These are phyloP conservation scores for Drosophila picticornis DNA, from an alignment of 2,888 invertebrate genomes.

Conservation along the genomic window DNA sequence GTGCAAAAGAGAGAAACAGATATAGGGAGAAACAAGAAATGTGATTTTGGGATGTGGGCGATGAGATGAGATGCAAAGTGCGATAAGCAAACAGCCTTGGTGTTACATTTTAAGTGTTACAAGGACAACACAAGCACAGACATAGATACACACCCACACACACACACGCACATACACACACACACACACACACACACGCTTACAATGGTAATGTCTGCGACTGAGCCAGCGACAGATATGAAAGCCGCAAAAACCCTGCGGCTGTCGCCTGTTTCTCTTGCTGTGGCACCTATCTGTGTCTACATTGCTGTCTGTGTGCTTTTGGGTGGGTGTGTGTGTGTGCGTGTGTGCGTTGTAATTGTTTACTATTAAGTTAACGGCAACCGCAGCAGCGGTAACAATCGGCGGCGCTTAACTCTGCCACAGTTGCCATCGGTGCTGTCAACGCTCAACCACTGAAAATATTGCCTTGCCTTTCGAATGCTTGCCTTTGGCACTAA, in stretches of 20 bases:
- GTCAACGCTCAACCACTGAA: constrained; percentile 29
- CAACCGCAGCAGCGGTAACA: constrained; percentile 70
- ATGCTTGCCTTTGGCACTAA: constrained; percentile 68
- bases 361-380: constrained; percentile 78
- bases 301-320: constrained; percentile 7
- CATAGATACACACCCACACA: background rate
- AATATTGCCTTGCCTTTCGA: constrained; percentile 45
- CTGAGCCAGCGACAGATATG: constrained; percentile 24
- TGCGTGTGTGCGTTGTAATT: constrained; percentile 59
- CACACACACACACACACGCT: background rate
- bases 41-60: constrained; percentile 20
- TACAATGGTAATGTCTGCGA: constrained; percentile 47
- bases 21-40: constrained; percentile 15
- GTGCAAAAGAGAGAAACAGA: background rate
- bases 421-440: constrained; percentile 35
- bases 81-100: constrained; percentile 75
- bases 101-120: constrained; percentile 81
- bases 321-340: constrained; percentile 17
- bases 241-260: constrained; percentile 60
- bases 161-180: constrained; percentile 13
- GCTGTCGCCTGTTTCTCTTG: constrained; percentile 52
- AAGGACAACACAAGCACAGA: constrained; percentile 65
- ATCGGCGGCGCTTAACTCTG: constrained; percentile 59
- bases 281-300: constrained; percentile 24
- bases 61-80: constrained; percentile 64